phyloP scores from a whole-genome alignment of 2,888 invertebrate genomes.

The Podotricha telesiphe region DNA sequence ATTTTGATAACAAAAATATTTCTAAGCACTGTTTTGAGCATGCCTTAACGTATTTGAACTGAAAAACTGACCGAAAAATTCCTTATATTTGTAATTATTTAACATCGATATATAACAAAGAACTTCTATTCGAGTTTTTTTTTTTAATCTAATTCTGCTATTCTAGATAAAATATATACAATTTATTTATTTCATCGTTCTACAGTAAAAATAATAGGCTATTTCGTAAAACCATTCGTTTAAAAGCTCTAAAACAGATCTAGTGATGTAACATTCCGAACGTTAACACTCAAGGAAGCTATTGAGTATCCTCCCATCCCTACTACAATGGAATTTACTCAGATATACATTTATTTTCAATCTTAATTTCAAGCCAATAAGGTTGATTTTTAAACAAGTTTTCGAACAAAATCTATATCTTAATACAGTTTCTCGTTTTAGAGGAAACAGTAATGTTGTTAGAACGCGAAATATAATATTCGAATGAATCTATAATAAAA shows the following conservation, averaged over 20 bases:
- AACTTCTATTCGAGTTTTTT: not conserved
- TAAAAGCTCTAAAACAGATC: conserved; percentile 17
- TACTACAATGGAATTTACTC: conserved; percentile 18
- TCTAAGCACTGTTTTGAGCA: too few relatives aligned
- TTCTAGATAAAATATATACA: not conserved
- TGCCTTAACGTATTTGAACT: too few relatives aligned
- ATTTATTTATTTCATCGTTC: conserved; percentile 1
- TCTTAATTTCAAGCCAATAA: not conserved
- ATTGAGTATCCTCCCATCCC: conserved; percentile 29
- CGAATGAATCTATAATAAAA: conserved; percentile 45
- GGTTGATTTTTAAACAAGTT: not conserved
- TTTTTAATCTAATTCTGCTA: too few relatives aligned
- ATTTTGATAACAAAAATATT: too few relatives aligned
- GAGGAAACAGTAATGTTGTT: conserved; percentile 37
- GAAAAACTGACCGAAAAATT: too few relatives aligned
- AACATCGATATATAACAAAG: too few relatives aligned
- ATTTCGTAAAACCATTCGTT: conserved; percentile 16
- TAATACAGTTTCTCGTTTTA: conserved; percentile 28
- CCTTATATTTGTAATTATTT: too few relatives aligned
- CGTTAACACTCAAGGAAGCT: conserved; percentile 32
- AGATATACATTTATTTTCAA: not conserved
- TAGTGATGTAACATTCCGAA: conserved; percentile 25
- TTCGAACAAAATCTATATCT: conserved; percentile 1
- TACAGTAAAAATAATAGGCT: not conserved
- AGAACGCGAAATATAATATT: conserved; percentile 43